Evolutionary conservation across 1,140 invertebrate species (phyloP).

Genomic region (Trichonephila clavipes): DNA sequence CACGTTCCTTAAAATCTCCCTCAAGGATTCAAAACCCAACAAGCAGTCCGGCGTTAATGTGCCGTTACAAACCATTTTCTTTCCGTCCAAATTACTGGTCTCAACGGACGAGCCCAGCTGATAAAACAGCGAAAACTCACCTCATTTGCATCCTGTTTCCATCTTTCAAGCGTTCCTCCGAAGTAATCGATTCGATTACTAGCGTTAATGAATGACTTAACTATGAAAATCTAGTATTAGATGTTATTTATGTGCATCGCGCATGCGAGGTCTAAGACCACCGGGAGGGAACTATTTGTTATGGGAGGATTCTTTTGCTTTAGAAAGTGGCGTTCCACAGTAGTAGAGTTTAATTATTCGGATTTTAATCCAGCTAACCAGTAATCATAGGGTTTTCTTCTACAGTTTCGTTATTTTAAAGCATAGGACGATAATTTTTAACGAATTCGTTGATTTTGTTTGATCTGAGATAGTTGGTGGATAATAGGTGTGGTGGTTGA

Average conservation of each 20-base stretch:
- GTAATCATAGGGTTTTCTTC: conserved; percentile 12
- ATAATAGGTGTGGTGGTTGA: background rate
- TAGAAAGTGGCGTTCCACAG: background rate
- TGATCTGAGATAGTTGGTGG: background rate
- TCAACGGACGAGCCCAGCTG: background rate
- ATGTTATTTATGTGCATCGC: background rate
- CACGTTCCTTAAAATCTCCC: background rate
- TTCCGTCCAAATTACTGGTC: conserved; percentile 1
- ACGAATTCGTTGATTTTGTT: background rate
- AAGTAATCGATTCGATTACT: conserved; percentile 2
- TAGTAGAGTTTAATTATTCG: conserved; percentile 35
- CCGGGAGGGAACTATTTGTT: conserved; percentile 9
- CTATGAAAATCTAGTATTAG: conserved; percentile 26
- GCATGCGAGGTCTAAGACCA: background rate
- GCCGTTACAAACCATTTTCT: conserved; percentile 14
- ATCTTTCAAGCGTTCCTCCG: background rate
- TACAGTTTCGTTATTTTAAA: background rate
- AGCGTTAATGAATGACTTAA: conserved; percentile 28
- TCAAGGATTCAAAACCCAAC: background rate
- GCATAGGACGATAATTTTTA: background rate
- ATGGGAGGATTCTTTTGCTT: background rate
- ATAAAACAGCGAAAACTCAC: background rate
- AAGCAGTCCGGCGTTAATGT: background rate
- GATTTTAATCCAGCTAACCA: background rate
- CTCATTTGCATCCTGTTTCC: background rate